Evolutionary conservation across 2,888 invertebrate species (phyloP), one percentile per base, ranked within the genome.

Genomic region (Physocephala rufipes): DNA sequence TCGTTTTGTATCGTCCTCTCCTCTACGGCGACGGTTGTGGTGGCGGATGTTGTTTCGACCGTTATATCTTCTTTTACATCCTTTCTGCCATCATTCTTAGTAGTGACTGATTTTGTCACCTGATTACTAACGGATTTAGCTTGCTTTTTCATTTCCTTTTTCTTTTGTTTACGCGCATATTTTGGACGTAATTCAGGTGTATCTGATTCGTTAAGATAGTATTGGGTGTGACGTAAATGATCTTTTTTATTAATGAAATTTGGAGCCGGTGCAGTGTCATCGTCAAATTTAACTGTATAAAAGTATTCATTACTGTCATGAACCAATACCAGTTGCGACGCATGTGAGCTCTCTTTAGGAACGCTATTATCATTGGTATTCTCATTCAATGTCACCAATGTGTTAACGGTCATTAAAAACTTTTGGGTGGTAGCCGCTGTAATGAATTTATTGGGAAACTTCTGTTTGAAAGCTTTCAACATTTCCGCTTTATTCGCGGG

Each of bases 141-240:
- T 26, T 26, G 47, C 74, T 81, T 80, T 63, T 81, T 83, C 74
- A 79, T 78, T 74, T 79, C 79, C n/a, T 80, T 82, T 58, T 80
- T 80, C 61, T 82, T 81, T 71, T 85, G 80, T 74, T 84, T 85
- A 19, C 82, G 79, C 4, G 82, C 84, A 64, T 82, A 85, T 74
- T 85, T 85, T 71, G 85, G 83, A 9, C 85, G 80, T 73, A 86
- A 74, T 70, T 85, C 84, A 3, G 86, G 86, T 75, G 86, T 86
- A 7, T 86, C 86, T 59, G 84, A 84, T 72, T 86, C 86, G 70
- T 86, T 86, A 73, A 86, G 79, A 78, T 84, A 86, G 75, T 86
- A 86, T 82, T 86, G 85, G 58, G 84, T 83, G 67, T 86, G 84
- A 72, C 84, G 83, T 12, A 86, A 79, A 24, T 86, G 86, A 76